These are phyloP conservation scores for Sceliomorpha sp. DNA, from an alignment of 2,888 invertebrate species.

Conservation along the genomic window DNA sequence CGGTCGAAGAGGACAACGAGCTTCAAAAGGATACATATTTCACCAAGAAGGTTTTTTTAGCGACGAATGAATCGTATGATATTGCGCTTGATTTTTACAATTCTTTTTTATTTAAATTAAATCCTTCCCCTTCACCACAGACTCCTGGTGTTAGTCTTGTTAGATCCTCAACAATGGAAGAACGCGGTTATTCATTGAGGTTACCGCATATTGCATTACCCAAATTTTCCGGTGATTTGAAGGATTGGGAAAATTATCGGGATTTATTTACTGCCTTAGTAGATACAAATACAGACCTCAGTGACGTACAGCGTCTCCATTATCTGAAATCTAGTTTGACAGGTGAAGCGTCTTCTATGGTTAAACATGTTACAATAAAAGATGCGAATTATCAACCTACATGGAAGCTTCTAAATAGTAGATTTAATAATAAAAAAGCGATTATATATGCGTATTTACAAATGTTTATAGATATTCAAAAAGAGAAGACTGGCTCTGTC, in stretches of 20 bases:
- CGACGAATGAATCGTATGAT: neutral
- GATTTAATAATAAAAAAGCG: constrained; percentile 1
- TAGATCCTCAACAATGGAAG: neutral
- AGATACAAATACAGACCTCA: too few relatives aligned
- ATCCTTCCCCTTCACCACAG: neutral
- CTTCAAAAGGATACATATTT: constrained; percentile 3
- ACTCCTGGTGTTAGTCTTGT: neutral
- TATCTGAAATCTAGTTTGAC: constrained; percentile 4
- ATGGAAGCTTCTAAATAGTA: neutral
- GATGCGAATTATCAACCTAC: neutral
- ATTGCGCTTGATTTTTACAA: constrained; percentile 2
- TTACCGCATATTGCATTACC: constrained; percentile 4
- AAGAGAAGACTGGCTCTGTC: neutral
- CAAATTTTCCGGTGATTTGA: constrained; percentile 7
- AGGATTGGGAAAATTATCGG: too few relatives aligned
- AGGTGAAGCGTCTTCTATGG: too few relatives aligned
- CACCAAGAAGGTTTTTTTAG: neutral
- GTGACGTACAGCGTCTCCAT: constrained; percentile 5
- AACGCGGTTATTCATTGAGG: neutral
- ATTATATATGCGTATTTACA: constrained; percentile 1
- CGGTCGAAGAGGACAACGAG: neutral
- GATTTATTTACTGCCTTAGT: too few relatives aligned
- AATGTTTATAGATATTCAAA: neutral
- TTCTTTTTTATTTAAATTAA: neutral
- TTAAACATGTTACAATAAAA: too few relatives aligned